A percentile compares a stretch with the other conserved stretches of the same genome.
phyloP scores from a whole-genome alignment of 2,797 vertebrate species.

The Catamblyrhynchus diadema region DNA sequence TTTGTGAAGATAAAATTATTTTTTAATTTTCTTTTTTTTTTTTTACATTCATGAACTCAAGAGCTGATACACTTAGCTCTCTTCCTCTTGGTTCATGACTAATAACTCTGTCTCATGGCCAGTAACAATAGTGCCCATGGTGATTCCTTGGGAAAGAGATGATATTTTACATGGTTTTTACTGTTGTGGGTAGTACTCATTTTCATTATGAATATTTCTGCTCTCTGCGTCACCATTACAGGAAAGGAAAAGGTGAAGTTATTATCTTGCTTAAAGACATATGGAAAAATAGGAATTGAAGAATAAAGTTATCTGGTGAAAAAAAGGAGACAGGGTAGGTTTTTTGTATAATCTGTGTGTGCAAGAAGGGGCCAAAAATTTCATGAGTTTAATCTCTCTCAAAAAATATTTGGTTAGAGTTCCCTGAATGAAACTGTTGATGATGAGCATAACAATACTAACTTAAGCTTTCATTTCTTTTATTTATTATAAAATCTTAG shows the following conservation, averaged over 20 bases:
- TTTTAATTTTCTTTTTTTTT: not conserved
- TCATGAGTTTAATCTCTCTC: not conserved
- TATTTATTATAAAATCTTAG: not conserved
- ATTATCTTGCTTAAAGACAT: not conserved
- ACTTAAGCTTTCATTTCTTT: not conserved
- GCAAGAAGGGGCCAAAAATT: not conserved
- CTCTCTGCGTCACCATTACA: not conserved
- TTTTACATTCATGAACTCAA: not conserved
- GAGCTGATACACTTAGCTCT: not conserved
- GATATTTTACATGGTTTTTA: not conserved
- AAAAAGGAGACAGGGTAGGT: not conserved
- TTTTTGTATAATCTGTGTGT: not conserved
- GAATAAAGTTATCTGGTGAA: not conserved
- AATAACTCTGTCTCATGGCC: not conserved
- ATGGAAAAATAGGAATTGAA: not conserved
- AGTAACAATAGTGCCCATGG: not conserved
- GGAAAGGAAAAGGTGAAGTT: not conserved
- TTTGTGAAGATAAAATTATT: rapidly evolving
- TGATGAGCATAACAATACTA: not conserved
- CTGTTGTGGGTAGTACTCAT: not conserved
- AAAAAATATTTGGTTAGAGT: not conserved
- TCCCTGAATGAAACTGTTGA: not conserved
- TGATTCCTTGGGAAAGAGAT: not conserved
- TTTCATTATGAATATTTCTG: not conserved
- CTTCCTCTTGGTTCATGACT: not conserved